Base-by-base conservation (phyloP, 1,140 invertebrate genomes). In the Drosophila tristis region DNA sequence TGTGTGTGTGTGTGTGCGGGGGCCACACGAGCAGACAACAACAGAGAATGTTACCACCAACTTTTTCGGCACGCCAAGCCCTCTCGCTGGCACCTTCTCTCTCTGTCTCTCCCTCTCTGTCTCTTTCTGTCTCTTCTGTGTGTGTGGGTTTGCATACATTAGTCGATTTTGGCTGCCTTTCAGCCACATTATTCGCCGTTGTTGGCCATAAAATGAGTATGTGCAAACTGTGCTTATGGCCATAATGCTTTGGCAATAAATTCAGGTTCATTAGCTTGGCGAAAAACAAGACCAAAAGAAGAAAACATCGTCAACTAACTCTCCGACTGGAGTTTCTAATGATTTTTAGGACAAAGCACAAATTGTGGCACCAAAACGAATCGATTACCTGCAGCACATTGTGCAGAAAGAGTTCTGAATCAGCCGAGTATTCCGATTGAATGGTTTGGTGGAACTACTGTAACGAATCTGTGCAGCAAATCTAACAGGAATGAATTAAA, bases 181-280 rank as follows among this genome's bases (percentile, higher is more conserved):
- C 65, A 70, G 66, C 45, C 51, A 68, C 51, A 58, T 66, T 77
- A 57, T 63, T 66, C 26, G 47, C 51, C 49, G 49, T 72, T 79
- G 54, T 71, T 71, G 65, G 65, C 76, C 77, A 73, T 79, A 79
- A 79, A 79, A 64, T 61, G 77, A 79, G 70, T 74, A 60, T 79
- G 77, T 79, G 76, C 76, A 58, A 68, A 74, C 70, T 79, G 70
- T 79, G 76, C 62, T 49, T 49, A 60, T 74, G 76, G 56, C 60
- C 76, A 74, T 79, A 79, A 79, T 70, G 77, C 72, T 78, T 48
- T 48, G 76, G 77, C 63, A 63, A 79, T 74, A 79, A 79, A 79
- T 79, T 79, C 63, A 56, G 76, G 76, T 74, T 79, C 70, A 79
- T 79, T 79, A 79, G 70, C 76, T 55, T n/a, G 0, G 43, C 25